Base-by-base conservation (phyloP, 2,888 invertebrate genomes). In the Laspeyria flexula region DNA sequence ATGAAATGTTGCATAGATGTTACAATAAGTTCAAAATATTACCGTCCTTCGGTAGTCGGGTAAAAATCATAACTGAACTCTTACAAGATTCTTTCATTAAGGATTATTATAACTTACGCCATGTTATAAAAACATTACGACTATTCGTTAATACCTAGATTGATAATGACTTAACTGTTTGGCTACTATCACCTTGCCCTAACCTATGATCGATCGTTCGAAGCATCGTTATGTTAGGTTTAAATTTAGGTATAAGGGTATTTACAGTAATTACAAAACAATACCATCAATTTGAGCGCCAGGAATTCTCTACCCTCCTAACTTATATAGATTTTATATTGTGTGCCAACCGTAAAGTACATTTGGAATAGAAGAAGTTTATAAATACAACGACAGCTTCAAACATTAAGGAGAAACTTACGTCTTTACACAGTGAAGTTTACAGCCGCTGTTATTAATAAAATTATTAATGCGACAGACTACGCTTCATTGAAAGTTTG, bases 151-250 rank as follows among this genome's bases (percentile, higher is more conserved):
- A 62, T 73, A 76, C 58, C 73, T 80, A 82, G 53, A 71, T 71
- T 81, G 80, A 81, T 82, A 81, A 78, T 80, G 71, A 78, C 82
- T 84, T 83, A 84, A 71, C 64, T 67, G 54, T 80, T 79, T 77
- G 87, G 85, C 88, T 90, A 90, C 82, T 90, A 90, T 91, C 91
- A 90, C 91, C 85, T 84, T 86, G 81, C 83, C 77, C 85, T 90
- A 89, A 85, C 87, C 89, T 90, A 90, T 85, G 86, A 88, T 86
- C 70, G 47, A 70, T 83, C 75, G 60, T 79, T 79, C 69, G 77
- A 88, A 91, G 88, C 89, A 75, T 86, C 75, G 65, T 81, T 81
- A 65, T 69, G 60, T 75, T 62, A 69, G 53, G 43, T 61, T 65
- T 47, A 45, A 55, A 63, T 64, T 69, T 62, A 67, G 55, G 23